Conservation (phyloP, 2,113 vertebrate genomes). For the Megaptera novaeangliae region DNA sequence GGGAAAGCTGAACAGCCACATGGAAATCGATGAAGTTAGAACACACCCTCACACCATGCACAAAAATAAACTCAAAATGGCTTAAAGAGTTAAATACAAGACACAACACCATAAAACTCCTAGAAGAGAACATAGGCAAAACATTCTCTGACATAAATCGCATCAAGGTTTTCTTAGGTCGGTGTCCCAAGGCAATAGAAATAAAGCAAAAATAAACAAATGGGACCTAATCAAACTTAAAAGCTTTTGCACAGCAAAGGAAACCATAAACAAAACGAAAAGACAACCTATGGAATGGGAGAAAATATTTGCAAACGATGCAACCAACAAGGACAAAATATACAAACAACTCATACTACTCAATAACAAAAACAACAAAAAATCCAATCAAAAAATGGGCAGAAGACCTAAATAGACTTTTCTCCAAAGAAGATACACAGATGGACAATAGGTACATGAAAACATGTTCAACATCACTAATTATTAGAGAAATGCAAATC, state of each 20-base stretch:
- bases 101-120: neutral
- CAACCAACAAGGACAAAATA: neutral
- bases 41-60: neutral
- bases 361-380: neutral
- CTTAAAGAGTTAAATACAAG: neutral
- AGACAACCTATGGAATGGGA: neutral
- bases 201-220: neutral
- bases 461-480: too few species aligned
- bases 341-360: neutral
- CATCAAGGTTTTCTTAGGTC: neutral
- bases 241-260: neutral
- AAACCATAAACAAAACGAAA: neutral
- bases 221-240: neutral
- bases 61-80: neutral
- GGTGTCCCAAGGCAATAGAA: neutral
- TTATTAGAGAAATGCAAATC: too few species aligned
- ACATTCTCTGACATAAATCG: neutral
- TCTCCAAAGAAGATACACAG: neutral
- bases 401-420: neutral
- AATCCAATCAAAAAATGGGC: neutral
- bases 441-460: neutral
- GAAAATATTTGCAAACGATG: neutral
- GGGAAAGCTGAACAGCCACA: neutral
- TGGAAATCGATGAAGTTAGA: neutral
- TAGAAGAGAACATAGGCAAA: neutral